Evolutionary conservation across 2,113 vertebrate species (phyloP), one percentile per base, ranked within the genome.

Genomic region (Serinus canaria): DNA sequence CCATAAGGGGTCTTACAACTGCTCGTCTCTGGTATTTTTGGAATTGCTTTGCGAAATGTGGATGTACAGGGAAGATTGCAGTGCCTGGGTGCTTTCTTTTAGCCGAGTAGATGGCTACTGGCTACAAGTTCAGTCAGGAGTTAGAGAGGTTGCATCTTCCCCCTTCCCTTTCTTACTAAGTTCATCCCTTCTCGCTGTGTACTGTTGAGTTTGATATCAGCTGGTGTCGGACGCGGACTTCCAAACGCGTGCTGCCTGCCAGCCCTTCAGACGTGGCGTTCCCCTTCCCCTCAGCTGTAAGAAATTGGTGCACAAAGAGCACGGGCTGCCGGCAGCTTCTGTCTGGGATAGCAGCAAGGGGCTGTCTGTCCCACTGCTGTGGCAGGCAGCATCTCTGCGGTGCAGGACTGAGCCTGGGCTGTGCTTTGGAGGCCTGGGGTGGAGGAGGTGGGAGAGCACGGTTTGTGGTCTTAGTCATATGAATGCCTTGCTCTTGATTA

Each of bases 201-300:
- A 5, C 41, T 69, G 46, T 49, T 25, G 12, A 13, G 10, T 1
- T 37, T 3, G 35, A 0, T 21, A 12, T 24, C 53, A 17, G 55
- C 92, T 66, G 63, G 6, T 49, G 82, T 69, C 72, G 14, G n/a
- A 7, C 86, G 49, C 35, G 1, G 83, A 7, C 19, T 74, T 22
- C 1, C 14, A 11, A 31, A 55, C 0, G 31, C 35, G 8, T 10
- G 9, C 31, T 4, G 47, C 43, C 59, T 19, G 4, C 30, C 14
- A 39, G 15, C 39, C 7, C 3, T 17, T 75, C 43, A 2, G 82
- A 55, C 12, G 23, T 55, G 91, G 47, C 66, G 72, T 6, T 14
- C 17, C 50, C 47, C 20, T 43, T 7, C 21, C 0, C 19, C 4
- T 2, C 78, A 31, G 55, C n/a, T 16, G 3, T 2, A 16, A 24